These are phyloP conservation scores for Dermolepida albohirtum DNA, from an alignment of 2,888 invertebrate species.

Conservation along the genomic window DNA sequence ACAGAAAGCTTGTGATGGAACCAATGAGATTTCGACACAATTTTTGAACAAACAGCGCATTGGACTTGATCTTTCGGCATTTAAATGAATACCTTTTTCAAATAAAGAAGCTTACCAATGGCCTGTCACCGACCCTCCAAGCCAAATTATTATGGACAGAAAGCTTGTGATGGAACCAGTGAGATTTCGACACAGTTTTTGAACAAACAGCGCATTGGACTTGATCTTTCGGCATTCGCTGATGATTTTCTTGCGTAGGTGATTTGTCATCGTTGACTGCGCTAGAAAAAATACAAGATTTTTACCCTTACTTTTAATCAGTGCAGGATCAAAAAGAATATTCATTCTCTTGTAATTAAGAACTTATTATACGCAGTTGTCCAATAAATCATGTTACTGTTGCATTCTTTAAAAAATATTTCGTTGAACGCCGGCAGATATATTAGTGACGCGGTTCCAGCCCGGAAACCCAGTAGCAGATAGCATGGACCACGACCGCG, in stretches of 20 bases:
- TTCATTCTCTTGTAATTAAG: too few relatives aligned
- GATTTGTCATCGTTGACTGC: neutral
- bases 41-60: conserved; percentile 67
- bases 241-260: neutral
- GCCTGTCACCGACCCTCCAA: conserved; percentile 69
- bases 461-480: too few relatives aligned
- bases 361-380: too few relatives aligned
- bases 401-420: too few relatives aligned
- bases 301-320: too few relatives aligned
- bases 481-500: too few relatives aligned
- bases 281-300: too few relatives aligned
- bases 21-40: conserved; percentile 65
- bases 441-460: too few relatives aligned
- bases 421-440: too few relatives aligned
- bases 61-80: conserved; percentile 44
- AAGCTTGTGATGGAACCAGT: conserved; percentile 69
- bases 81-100: too few relatives aligned
- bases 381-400: too few relatives aligned
- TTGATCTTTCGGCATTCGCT: conserved; percentile 7
- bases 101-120: conserved; percentile 71
- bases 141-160: conserved; percentile 69
- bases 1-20: conserved; percentile 65
- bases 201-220: conserved; percentile 67
- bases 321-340: too few relatives aligned
- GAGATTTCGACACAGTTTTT: conserved; percentile 59